A percentile compares a stretch with the other conserved stretches of the same genome.
These are phyloP conservation scores for Alectoris magna DNA, from an alignment of 2,797 vertebrate genomes.

Conservation along the genomic window DNA sequence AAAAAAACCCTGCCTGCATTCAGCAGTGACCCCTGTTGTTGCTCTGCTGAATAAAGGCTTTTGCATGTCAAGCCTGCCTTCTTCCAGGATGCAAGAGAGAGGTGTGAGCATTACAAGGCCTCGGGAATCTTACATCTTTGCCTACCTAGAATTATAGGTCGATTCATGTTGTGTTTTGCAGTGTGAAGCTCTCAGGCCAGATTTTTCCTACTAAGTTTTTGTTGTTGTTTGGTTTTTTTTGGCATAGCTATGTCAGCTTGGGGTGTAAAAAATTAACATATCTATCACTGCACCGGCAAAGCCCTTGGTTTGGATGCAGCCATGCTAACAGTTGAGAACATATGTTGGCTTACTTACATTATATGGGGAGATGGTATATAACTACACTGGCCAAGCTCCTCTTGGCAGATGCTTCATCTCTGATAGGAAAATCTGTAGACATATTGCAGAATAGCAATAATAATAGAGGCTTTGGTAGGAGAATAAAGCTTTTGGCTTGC, in stretches of 20 bases:
- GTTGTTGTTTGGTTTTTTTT: not conserved
- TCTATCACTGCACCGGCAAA: conserved; percentile 2
- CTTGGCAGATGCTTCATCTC: conserved; percentile 41
- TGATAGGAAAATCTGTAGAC: conserved; percentile 31
- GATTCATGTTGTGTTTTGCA: not conserved
- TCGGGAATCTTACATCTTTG: not conserved
- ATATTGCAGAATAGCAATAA: conserved; percentile 37
- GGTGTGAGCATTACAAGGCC: not conserved
- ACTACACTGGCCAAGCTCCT: conserved; percentile 19
- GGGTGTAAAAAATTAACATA: not conserved
- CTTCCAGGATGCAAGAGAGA: not conserved
- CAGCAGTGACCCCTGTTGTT: not conserved
- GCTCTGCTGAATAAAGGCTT: not conserved
- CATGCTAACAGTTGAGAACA: conserved; percentile 31
- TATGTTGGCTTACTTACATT: conserved; percentile 11
- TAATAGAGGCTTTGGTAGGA: conserved; percentile 17
- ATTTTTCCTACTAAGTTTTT: not conserved
- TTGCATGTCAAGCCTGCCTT: not conserved
- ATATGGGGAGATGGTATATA: not conserved
- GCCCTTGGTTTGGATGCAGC: conserved; percentile 22
- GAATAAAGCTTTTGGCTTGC: not conserved
- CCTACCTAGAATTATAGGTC: not conserved
- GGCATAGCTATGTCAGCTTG: not conserved
- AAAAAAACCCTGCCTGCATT: not conserved
- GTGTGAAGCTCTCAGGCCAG: not conserved